Base-by-base conservation (phyloP, 2,888 invertebrate genomes). In the Macrophya alboannulata region DNA sequence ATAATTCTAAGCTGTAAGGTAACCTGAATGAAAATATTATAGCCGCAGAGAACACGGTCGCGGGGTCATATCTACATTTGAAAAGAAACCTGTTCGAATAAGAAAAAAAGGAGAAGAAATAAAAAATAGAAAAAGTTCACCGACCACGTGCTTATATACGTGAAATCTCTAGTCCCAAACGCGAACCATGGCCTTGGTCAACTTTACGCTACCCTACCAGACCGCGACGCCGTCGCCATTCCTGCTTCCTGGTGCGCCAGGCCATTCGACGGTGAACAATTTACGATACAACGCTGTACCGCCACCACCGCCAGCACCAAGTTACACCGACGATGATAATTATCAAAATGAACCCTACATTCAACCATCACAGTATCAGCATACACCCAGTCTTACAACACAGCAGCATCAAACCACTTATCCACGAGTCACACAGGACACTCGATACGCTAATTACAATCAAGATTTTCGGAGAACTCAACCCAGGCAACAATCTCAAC, bases 201-300 rank as follows among this genome's bases (percentile, higher is more conserved):
- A 93, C 87, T 93, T 92, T 86, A 92, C 90, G 87, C 86, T 93
- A 85, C 92, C 93, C 21, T 93, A 91, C 88, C 92, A 92, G 85
- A 87, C 92, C 86, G 91, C 91, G 55, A 91, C 92, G 31, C 90
- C 92, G 85, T 88, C 92, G 37, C 90, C 93, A n/a, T 92, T 92
- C 65, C 89, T 90, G 77, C 92, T 91, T 84, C 88, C 89, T n/a
- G 91, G 90, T 17, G 88, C 88, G 51, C 88, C 88, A 68, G 89
- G 89, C 12, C 91, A 90, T 15, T 87, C 90, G 84, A 86, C 90
- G 0, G 88, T 89, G n/a, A 91, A 90, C 84, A 92, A 90, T 88
- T 88, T 92, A 51, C 90, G 90, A 10, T 86, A 92, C 68, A 92
- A 92, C 81, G 91, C 91, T n/a, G 90, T 91, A 55, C 91, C 91